Evolutionary conservation across 2,797 vertebrate species (phyloP).

Genomic region (Rousettus madagascariensis): DNA sequence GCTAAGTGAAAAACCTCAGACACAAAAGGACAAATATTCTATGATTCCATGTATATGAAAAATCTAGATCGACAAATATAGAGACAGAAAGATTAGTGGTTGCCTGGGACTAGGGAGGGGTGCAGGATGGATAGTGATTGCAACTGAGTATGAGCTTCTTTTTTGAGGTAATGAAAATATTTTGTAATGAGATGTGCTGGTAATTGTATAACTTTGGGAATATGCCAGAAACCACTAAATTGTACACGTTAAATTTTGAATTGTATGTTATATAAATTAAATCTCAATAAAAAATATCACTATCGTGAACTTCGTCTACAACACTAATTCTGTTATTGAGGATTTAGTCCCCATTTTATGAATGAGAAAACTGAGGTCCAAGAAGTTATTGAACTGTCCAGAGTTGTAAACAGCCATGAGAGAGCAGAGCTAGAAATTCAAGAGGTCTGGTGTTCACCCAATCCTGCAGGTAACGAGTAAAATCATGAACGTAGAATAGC

Average conservation of each 20-base stretch:
- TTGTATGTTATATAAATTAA: background rate
- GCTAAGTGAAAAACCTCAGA: background rate
- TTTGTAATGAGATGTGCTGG: background rate
- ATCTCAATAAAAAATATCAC: background rate
- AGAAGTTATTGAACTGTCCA: background rate
- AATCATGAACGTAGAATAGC: background rate
- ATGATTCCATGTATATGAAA: background rate
- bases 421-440: background rate
- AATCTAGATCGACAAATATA: background rate
- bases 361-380: background rate
- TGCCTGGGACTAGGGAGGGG: background rate
- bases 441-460: background rate
- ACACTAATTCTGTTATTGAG: background rate
- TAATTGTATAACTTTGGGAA: background rate
- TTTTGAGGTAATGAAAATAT: background rate
- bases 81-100: background rate
- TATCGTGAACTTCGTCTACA: background rate
- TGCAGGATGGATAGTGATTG: background rate
- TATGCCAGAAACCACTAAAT: background rate
- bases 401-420: background rate
- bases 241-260: background rate
- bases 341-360: background rate
- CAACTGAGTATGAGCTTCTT: background rate
- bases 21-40: background rate
- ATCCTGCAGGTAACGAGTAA: background rate